Conservation (phyloP, 2,888 invertebrate species). For the Amiota minor region DNA sequence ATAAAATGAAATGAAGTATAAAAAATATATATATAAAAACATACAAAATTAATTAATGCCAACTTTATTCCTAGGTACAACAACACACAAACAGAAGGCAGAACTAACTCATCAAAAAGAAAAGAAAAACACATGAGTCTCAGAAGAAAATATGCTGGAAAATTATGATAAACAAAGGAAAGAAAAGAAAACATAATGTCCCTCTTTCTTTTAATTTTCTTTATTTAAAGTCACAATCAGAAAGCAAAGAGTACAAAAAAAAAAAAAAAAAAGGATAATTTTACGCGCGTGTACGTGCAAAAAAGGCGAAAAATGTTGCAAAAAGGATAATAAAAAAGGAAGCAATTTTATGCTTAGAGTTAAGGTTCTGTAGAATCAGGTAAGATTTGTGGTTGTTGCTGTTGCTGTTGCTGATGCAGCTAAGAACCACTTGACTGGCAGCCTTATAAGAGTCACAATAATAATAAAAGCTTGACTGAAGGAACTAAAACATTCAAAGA, state of each 20-base stretch:
- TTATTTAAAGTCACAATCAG: slow-evolving; percentile 8
- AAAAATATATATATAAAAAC: background rate
- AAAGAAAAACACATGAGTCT: slow-evolving; percentile 35
- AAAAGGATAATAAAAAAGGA: slow-evolving; percentile 12
- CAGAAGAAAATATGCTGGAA: slow-evolving; percentile 40
- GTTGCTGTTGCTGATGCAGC: background rate
- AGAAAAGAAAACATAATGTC: background rate
- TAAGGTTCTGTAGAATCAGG: no score
- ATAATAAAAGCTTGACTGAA: background rate
- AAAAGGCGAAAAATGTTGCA: slow-evolving; percentile 33
- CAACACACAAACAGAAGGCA: background rate
- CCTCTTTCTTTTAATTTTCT: no score
- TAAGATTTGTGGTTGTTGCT: background rate
- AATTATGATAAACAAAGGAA: slow-evolving; percentile 34
- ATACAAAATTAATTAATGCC: slow-evolving; percentile 8
- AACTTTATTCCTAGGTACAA: background rate
- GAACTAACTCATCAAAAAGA: slow-evolving; percentile 16
- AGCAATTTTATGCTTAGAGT: no score
- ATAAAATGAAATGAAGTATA: background rate
- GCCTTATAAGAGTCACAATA: slow-evolving; percentile 13
- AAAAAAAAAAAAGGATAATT: slow-evolving; percentile 3
- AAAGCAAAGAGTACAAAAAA: slow-evolving; percentile 15
- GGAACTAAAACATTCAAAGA: background rate
- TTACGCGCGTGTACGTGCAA: slow-evolving; percentile 14
- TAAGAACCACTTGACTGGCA: slow-evolving; percentile 17